Evolutionary conservation across 2,888 invertebrate genomes (phyloP).

Genomic region (Nomada ruficornis): DNA sequence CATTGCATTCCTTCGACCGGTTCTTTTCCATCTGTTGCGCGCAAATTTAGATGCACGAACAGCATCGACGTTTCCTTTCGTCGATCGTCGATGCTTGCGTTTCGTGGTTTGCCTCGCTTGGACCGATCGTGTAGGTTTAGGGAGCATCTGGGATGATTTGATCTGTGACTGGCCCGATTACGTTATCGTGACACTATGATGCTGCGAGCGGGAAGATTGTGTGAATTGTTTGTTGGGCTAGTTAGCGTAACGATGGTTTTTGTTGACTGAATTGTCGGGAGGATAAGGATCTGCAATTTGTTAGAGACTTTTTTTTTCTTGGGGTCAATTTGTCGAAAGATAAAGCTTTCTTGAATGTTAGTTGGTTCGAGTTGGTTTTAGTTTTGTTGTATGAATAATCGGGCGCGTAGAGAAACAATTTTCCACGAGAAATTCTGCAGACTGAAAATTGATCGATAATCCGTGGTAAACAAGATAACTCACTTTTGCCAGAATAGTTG

Average conservation of each 20-base stretch:
- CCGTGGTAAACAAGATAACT: slow-evolving; percentile 8
- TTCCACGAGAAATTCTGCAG: background rate
- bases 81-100: background rate
- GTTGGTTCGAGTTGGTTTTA: no score
- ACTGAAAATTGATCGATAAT: background rate
- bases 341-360: no score
- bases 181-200: background rate
- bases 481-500: no score
- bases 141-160: no score
- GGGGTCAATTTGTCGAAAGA: no score
- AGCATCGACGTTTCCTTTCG: background rate
- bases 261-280: background rate
- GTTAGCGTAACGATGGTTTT: no score
- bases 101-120: no score
- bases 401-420: no score
- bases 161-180: background rate
- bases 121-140: no score
- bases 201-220: background rate
- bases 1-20: slow-evolving; percentile 42
- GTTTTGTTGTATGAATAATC: no score
- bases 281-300: background rate
- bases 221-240: background rate
- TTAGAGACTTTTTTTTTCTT: no score
- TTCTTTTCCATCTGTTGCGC: slow-evolving; percentile 42
- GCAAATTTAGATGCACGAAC: background rate